Base-by-base conservation (phyloP, 2,888 invertebrate species). In the Micropterix aruncella region DNA sequence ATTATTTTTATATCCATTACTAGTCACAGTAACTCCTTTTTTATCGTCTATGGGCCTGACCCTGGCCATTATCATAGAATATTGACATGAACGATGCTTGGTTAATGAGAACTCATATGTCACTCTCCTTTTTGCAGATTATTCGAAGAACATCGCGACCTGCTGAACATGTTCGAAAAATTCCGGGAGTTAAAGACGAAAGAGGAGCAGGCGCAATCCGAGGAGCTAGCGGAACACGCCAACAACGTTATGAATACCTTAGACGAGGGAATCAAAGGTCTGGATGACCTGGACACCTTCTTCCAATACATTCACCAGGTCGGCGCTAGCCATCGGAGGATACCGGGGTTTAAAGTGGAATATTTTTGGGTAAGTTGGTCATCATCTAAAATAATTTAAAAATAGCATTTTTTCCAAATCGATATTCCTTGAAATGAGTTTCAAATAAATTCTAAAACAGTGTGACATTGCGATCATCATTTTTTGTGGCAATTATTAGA, bases 171-270 rank as follows among this genome's bases (percentile, higher is more conserved):
- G 66, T 90, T 90, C 64, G 80, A 80, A 53, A 87, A 85, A 64
- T 89, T 91, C 60, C 79, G 80, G 47, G 79, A 84, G 52, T 70
- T 86, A 56, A 77, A 79, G 59, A 86, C 87, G 48, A 80, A 79
- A 58, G 86, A 89, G 57, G 81, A 88, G 54, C 86, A 89, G 59
- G 77, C 82, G 49, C 78, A 79, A 57, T 87, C 86, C 46, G 78
- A 84, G 72, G 87, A 87, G 62, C 67, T 93, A 48, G 85, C 84
- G 3, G 85, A 89, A 53, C 92, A 92, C 59, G 91, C 91, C 42
- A 83, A 80, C 57, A 84, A 84, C 55, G 91, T 93, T 18, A 92
- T 92, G 91, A 80, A 78, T 55, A 88, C 90, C 1, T 63, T 93
- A 48, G 91, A 92, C 59, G 89, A 91, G 57, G 86, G 89, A 48